Conservation (phyloP, 1,140 invertebrate genomes). For the Riptortus pedestris region DNA sequence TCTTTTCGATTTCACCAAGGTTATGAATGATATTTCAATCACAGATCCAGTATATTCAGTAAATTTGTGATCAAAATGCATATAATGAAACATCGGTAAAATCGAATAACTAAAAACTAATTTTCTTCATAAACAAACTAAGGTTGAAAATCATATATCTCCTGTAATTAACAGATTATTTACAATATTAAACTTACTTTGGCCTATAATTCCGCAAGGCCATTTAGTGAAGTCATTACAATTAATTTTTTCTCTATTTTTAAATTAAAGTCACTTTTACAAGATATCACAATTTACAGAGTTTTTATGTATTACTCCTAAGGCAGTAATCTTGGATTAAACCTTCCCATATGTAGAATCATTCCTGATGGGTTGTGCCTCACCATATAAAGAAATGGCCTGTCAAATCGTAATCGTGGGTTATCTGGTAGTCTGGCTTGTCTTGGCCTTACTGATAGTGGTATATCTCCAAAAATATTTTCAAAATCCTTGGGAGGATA, state of each 20-base stretch:
- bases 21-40: constrained; percentile 12
- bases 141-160: too few relatives aligned
- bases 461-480: constrained; percentile 36
- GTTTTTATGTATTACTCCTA: too few relatives aligned
- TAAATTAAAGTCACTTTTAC: too few relatives aligned
- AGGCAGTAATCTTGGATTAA: constrained; percentile 67
- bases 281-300: too few relatives aligned
- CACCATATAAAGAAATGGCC: constrained; percentile 75
- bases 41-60: neutral
- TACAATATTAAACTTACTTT: too few relatives aligned
- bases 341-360: constrained; percentile 72
- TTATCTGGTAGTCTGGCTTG: constrained; percentile 58
- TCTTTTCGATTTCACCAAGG: constrained; percentile 19
- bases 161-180: too few relatives aligned
- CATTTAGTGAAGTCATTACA: too few relatives aligned
- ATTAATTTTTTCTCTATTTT: too few relatives aligned
- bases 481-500: neutral
- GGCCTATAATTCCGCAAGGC: too few relatives aligned
- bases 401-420: constrained; percentile 63
- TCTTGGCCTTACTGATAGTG: constrained; percentile 52
- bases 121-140: too few relatives aligned
- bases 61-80: constrained; percentile 16
- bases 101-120: constrained; percentile 16
- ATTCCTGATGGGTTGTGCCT: constrained; percentile 77
- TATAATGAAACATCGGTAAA: constrained; percentile 11